Conservation (phyloP, 2,113 vertebrate species). For the Vulpes ferrilata region DNA sequence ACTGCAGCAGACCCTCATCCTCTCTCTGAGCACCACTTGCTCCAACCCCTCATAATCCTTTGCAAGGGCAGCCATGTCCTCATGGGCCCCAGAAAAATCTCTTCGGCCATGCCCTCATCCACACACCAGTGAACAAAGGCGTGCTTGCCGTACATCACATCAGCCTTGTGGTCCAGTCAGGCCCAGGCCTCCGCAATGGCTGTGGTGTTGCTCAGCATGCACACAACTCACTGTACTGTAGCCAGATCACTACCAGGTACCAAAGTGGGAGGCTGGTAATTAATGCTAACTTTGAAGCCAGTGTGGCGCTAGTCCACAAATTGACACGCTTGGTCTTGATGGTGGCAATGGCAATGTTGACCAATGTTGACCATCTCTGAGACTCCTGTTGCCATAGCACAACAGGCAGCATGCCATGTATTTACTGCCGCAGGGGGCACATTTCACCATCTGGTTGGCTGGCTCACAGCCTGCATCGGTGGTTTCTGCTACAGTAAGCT, state of each 20-base stretch:
- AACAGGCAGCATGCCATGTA: not conserved
- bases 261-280: not conserved
- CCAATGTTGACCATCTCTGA: conserved; percentile 65
- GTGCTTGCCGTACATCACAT: conserved; percentile 82
- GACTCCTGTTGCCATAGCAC: conserved; percentile 70
- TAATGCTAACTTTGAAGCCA: not conserved
- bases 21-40: not conserved
- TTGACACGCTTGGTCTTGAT: conserved; percentile 78
- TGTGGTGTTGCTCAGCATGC: conserved; percentile 83
- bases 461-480: conserved; percentile 38
- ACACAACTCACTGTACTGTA: conserved; percentile 84
- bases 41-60: not conserved
- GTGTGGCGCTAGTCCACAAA: conserved; percentile 77
- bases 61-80: not conserved
- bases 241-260: conserved; percentile 83
- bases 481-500: conserved; percentile 71
- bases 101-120: not conserved
- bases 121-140: conserved; percentile 45
- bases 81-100: not conserved
- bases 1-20: not conserved
- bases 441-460: conserved; percentile 58
- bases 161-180: conserved; percentile 80
- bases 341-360: conserved; percentile 74
- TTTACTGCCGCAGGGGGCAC: conserved; percentile 66
- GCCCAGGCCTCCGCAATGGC: conserved; percentile 87